These are phyloP conservation scores for Agrilus planipennis DNA, from an alignment of 1,140 invertebrate species.

Conservation along the genomic window DNA sequence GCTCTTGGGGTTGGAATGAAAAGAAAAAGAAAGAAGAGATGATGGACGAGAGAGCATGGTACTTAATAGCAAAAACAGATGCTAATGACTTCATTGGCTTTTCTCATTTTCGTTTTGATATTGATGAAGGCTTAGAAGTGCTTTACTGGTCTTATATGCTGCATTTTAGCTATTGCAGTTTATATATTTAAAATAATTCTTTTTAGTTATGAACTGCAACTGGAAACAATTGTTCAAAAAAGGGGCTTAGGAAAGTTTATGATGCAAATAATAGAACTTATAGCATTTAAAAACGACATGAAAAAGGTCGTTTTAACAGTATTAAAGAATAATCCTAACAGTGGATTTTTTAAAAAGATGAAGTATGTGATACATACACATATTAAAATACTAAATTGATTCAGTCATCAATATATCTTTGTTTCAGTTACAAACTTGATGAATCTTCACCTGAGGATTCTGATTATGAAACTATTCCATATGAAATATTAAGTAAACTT, in stretches of 20 bases:
- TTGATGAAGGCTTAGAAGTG: conserved; percentile 64
- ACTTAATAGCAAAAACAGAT: conserved; percentile 48
- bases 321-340: conserved; percentile 59
- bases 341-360: conserved; percentile 59
- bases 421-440: conserved; percentile 35
- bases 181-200: conserved; percentile 5
- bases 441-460: conserved; percentile 39
- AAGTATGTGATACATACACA: conserved; percentile 39
- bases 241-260: conserved; percentile 72
- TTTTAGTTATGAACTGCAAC: conserved; percentile 72
- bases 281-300: conserved; percentile 59
- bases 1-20: conserved; percentile 63
- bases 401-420: not conserved
- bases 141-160: conserved; percentile 58
- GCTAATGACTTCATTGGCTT: conserved; percentile 40
- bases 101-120: conserved; percentile 66
- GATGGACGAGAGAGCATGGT: conserved; percentile 57
- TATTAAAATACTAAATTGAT: conserved; percentile 1
- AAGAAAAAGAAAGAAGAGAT: conserved; percentile 58
- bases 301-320: conserved; percentile 72
- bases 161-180: not conserved
- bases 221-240: conserved; percentile 48
- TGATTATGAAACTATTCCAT: conserved; percentile 37
- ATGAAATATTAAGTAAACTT: conserved; percentile 43
- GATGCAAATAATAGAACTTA: conserved; percentile 63